Evolutionary conservation across 2,888 invertebrate genomes (phyloP).

Genomic region (Spatulosminthurus flaviceps): DNA sequence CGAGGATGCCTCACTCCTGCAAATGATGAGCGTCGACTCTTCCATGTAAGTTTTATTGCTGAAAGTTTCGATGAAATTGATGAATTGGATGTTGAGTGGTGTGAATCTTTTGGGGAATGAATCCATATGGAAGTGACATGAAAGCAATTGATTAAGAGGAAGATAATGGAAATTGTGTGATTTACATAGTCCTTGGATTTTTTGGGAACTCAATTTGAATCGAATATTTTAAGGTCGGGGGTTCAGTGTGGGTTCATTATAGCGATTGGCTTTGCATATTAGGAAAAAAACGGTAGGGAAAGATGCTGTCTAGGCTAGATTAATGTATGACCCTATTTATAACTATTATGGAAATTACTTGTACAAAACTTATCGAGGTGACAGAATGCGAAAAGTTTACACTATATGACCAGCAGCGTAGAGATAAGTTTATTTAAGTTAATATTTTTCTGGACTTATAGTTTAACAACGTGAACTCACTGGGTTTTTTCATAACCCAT

Average conservation of each 20-base stretch:
- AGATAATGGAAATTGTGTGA: too few relatives aligned
- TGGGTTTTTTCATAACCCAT: background rate
- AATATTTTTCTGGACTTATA: background rate
- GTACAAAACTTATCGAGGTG: background rate
- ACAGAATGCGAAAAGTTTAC: background rate
- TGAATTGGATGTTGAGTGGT: too few relatives aligned
- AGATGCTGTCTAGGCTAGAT: background rate
- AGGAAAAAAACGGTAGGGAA: background rate
- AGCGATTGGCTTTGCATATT: too few relatives aligned
- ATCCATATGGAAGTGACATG: too few relatives aligned
- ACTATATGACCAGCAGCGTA: background rate
- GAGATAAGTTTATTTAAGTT: background rate
- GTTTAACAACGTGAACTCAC: background rate
- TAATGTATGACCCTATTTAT: background rate
- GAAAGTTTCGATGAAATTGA: background rate
- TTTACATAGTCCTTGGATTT: too few relatives aligned
- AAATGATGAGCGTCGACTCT: conserved; percentile 69
- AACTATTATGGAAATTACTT: background rate
- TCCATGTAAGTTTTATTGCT: conserved; percentile 67
- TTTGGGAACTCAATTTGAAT: too few relatives aligned
- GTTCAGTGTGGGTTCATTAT: too few relatives aligned
- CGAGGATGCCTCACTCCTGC: conserved; percentile 68
- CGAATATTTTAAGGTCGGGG: too few relatives aligned
- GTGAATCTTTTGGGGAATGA: too few relatives aligned
- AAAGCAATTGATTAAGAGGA: too few relatives aligned